A percentile compares a stretch with the other conserved stretches of the same genome.
Evolutionary conservation across 2,888 invertebrate species (phyloP).

Genomic region (Limnephilus marmoratus): DNA sequence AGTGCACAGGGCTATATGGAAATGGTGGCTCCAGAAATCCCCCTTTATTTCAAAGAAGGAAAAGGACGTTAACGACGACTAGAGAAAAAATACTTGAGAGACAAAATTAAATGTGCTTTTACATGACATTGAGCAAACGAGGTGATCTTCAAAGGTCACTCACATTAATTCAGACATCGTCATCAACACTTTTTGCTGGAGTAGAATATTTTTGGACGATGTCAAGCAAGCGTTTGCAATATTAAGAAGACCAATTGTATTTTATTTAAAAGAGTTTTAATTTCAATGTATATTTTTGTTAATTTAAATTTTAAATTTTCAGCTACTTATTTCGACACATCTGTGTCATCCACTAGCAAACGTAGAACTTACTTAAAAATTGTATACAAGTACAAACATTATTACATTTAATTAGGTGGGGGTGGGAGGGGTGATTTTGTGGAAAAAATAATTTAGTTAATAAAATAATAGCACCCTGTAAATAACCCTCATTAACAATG

Average conservation of each 20-base stretch:
- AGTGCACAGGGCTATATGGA: slow-evolving; percentile 28
- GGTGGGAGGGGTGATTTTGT: too few relatives aligned
- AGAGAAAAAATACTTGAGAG: not conserved
- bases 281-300: too few relatives aligned
- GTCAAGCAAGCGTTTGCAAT: not conserved
- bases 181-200: not conserved
- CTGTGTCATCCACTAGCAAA: too few relatives aligned
- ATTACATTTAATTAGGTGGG: too few relatives aligned
- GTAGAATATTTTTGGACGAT: not conserved
- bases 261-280: too few relatives aligned
- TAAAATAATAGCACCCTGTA: too few relatives aligned
- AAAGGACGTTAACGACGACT: not conserved
- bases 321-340: too few relatives aligned
- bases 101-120: not conserved
- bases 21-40: not conserved
- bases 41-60: not conserved
- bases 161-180: not conserved
- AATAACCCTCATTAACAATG: too few relatives aligned
- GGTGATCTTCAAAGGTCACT: not conserved
- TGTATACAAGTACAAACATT: too few relatives aligned
- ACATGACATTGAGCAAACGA: not conserved
- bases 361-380: too few relatives aligned
- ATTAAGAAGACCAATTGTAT: not conserved
- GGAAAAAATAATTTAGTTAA: too few relatives aligned
- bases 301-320: too few relatives aligned